These are phyloP conservation scores for Arnoldichthys spilopterus DNA, from an alignment of 2,797 vertebrate species.

Conservation along the genomic window DNA sequence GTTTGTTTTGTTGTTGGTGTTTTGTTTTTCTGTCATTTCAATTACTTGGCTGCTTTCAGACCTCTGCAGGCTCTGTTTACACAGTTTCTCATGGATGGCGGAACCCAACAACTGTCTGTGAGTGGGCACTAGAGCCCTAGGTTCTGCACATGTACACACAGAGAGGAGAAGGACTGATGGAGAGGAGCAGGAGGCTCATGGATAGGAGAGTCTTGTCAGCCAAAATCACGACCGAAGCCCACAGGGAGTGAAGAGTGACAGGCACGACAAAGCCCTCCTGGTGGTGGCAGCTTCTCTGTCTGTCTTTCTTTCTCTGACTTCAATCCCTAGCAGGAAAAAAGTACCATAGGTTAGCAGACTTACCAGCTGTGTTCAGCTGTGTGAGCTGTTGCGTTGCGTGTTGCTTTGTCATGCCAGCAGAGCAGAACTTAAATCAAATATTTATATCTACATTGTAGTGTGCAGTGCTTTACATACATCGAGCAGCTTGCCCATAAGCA, in stretches of 20 bases:
- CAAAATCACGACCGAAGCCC: constrained; percentile 37
- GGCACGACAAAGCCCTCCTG: not conserved
- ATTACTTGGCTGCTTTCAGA: not conserved
- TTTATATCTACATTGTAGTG: not conserved
- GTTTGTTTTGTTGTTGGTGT: not conserved
- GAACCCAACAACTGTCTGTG: not conserved
- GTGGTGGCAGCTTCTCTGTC: constrained; percentile 7
- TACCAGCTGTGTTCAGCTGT: constrained; percentile 21
- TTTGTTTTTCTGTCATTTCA: not conserved
- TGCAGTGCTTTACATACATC: not conserved
- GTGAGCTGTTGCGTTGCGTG: not conserved
- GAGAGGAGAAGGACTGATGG: not conserved
- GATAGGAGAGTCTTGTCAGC: constrained; percentile 8
- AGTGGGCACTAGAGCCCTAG: not conserved
- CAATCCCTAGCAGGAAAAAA: not conserved
- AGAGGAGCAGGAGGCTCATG: not conserved
- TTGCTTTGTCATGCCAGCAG: constrained; percentile 6
- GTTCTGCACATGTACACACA: not conserved
- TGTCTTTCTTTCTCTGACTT: not conserved
- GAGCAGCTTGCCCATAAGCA: not conserved
- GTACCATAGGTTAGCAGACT: constrained; percentile 13
- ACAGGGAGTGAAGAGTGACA: constrained; percentile 19
- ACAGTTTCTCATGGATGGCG: not conserved
- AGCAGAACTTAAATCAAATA: not conserved
- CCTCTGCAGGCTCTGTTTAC: not conserved